These are phyloP conservation scores for Leptestheria dahalacensis DNA, from an alignment of 1,140 invertebrate species.

Conservation along the genomic window DNA sequence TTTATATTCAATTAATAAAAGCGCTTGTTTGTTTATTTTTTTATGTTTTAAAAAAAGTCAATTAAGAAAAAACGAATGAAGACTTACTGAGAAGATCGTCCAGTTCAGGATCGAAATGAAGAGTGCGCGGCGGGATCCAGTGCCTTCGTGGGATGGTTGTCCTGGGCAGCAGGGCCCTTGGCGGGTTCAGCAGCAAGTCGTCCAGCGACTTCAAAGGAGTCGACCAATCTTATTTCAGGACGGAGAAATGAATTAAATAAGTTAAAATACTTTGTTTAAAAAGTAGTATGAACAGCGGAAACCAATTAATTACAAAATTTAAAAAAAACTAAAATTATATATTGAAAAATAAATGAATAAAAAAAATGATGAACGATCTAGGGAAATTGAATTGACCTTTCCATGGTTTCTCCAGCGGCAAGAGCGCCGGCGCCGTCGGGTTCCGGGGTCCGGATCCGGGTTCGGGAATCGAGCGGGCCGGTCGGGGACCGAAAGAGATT, in stretches of 20 bases:
- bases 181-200: slow-evolving; percentile 7
- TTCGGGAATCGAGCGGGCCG: background rate
- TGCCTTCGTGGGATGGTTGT: background rate
- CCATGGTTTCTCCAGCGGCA: background rate
- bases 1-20: no score
- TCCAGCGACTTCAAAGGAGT: slow-evolving; percentile 7
- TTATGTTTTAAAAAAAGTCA: no score
- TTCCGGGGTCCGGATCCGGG: background rate
- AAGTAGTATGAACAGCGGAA: background rate
- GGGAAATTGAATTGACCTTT: background rate
- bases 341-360: background rate
- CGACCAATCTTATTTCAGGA: slow-evolving; percentile 1
- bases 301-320: background rate
- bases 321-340: background rate
- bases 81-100: slow-evolving; percentile 11
- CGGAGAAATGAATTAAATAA: background rate
- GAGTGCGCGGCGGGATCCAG: background rate
- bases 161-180: background rate
- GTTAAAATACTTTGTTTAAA: background rate
- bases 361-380: no score
- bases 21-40: no score
- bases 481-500: background rate
- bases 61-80: background rate
- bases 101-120: background rate
- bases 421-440: background rate